Evolutionary conservation across 2,888 invertebrate genomes (phyloP), one percentile per base, ranked within the genome.

Genomic region (Peribatodes rhomboidaria): DNA sequence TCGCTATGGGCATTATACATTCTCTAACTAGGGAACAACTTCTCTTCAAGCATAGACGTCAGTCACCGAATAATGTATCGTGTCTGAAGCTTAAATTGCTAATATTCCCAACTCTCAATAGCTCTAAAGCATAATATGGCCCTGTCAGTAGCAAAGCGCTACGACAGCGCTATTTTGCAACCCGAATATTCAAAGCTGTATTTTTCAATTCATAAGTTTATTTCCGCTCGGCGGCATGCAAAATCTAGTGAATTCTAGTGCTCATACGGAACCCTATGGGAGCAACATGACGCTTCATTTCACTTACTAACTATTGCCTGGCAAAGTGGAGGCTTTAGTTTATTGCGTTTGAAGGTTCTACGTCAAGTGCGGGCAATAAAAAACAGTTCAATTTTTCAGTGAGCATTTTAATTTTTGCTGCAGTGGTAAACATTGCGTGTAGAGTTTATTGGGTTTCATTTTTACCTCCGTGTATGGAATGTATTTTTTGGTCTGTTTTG

Each of bases 161-260:
- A 78, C 68, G 70, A 73, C 68, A 70, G 71, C 78, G 74, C 76
- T 75, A 80, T 76, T 81, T 77, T 49, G 67, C 73, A 68, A 70
- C 70, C 73, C 70, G 74, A 66, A 73, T 69, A 54, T 46, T 54
- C 65, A 61, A 60, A 59, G 70, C 71, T 62, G 75, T 74, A 82
- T 81, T 81, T 83, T 81, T 79, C 76, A 76, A 74, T 75, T 74
- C 74, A 81, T 78, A 82, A 82, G 81, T 79, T 77, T 80, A 75
- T 80, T 76, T 78, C 67, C 69, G 69, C 70, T 73, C 69, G 68
- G 73, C 70, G 70, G 72, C 65, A 72, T 76, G 76, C 74, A 75
- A 75, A 80, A 73, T 69, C 70, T 72, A 78, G 37, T 59, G 72
- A 72, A 50, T 50, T 67, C 72, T 71, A 75, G 47, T 54, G 69